phyloP scores from a whole-genome alignment of 1,140 invertebrate species.

The Pseudomyrmex cubaensis region DNA sequence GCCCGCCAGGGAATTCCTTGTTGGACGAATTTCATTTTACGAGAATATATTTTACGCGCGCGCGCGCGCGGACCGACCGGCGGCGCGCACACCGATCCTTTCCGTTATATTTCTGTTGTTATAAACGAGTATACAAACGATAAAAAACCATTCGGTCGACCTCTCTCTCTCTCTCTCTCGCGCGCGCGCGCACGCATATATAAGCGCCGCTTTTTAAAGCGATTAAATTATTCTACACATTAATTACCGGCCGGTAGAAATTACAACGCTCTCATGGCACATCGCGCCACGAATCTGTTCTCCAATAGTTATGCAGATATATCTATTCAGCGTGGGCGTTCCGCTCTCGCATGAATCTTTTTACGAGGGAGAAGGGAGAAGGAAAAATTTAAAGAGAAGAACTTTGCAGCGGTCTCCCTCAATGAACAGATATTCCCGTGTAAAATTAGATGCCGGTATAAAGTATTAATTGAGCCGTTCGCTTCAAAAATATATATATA shows the following conservation, averaged over 20 bases:
- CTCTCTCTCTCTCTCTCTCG: background rate
- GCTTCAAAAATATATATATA: background rate
- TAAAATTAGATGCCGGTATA: constrained; percentile 26
- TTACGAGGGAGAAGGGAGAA: background rate
- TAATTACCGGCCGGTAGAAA: constrained; percentile 42
- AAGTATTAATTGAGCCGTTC: constrained; percentile 14
- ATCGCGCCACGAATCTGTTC: constrained; percentile 35
- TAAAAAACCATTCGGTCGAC: constrained; percentile 43
- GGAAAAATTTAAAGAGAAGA: constrained; percentile 25
- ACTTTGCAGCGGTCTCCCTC: background rate
- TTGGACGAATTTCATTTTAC: constrained; percentile 52
- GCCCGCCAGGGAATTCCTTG: constrained; percentile 52
- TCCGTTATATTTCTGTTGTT: constrained; percentile 43
- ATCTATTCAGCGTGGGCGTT: constrained; percentile 30
- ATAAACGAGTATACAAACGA: constrained; percentile 17
- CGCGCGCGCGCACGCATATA: background rate
- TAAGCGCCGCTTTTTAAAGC: constrained; percentile 25
- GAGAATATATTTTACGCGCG: constrained; percentile 46
- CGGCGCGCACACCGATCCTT: constrained; percentile 9
- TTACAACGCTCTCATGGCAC: constrained; percentile 33
- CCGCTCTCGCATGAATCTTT: constrained; percentile 45
- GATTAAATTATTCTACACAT: constrained; percentile 58
- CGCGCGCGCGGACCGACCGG: background rate
- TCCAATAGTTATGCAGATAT: constrained; percentile 45
- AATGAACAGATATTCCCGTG: background rate